Base-by-base conservation (phyloP, 2,888 invertebrate species). In the Agriopis marginaria region DNA sequence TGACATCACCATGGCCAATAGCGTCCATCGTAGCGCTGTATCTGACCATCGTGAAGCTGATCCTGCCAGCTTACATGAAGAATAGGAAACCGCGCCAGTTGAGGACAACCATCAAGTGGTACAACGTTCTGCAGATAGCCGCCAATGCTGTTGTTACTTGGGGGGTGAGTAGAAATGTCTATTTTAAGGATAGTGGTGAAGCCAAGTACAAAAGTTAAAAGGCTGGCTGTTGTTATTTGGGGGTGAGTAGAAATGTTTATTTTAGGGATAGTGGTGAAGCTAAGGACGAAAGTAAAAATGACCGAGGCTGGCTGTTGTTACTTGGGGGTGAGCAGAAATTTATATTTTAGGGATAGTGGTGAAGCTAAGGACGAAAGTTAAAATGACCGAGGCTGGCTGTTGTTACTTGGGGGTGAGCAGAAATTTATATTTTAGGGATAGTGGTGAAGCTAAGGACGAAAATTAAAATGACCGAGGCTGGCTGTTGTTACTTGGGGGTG, bases 71-170 rank as follows among this genome's bases (percentile, higher is more conserved):
- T 10, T 95, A 95, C 77, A 98, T 98, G 98, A 94, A 94, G 80
- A 88, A 95, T 77, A 95, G 96, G 63, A 92, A 95, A 73, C 95
- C 98, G 0, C 96, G 95, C 82, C 88, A 96, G 11, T 87, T 98
- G 44, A 96, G 95, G 75, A 92, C 86, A 3, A 83, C 96, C 45
- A 96, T 98, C 75, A 95, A 96, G 70, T 91, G 95, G 78, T 98
- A 98, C 91, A 98, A 98, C 86, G 88, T 97, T n/a, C 84, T 96
- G 60, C 98, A 98, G 95, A 97, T 98, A 12, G 71, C 95, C 3
- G 94, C 96, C 42, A 97, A 97, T 75, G 90, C 94, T n/a, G 89
- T 95, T 71, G 93, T 96, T 51, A 96, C 96, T 81, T 95, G 96
- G 86, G 96, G 96, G 93, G 97, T 97, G 86, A 32, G 32, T 32